Conservation (phyloP, 2,113 vertebrate species). For the Plecturocebus donacophilus region DNA sequence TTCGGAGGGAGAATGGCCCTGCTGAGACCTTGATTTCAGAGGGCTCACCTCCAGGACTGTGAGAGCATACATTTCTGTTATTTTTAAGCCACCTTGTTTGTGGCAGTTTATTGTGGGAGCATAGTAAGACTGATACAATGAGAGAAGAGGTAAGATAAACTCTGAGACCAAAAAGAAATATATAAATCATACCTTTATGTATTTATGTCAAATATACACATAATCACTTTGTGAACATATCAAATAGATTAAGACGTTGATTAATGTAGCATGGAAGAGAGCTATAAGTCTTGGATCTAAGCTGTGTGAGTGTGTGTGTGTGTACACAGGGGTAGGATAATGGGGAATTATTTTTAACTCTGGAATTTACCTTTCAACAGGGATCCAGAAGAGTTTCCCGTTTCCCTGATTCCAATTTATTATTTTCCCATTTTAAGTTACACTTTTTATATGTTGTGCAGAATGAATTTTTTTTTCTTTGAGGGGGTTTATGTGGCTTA, state of each 20-base stretch:
- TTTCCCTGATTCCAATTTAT: background rate
- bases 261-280: background rate
- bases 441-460: background rate
- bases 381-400: background rate
- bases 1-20: background rate
- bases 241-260: background rate
- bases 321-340: background rate
- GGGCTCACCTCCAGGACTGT: background rate
- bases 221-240: background rate
- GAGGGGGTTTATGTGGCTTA: background rate
- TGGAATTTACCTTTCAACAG: background rate
- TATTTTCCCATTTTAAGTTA: background rate
- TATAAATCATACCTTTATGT: background rate
- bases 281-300: background rate
- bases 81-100: background rate
- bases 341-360: background rate
- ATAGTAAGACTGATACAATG: background rate
- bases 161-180: background rate
- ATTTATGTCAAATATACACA: background rate
- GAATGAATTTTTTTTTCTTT: background rate
- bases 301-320: background rate
- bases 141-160: background rate
- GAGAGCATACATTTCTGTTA: background rate
- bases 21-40: background rate
- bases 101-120: background rate